These are phyloP conservation scores for Mellivora capensis DNA, from an alignment of 2,113 vertebrate genomes.

Conservation along the genomic window DNA sequence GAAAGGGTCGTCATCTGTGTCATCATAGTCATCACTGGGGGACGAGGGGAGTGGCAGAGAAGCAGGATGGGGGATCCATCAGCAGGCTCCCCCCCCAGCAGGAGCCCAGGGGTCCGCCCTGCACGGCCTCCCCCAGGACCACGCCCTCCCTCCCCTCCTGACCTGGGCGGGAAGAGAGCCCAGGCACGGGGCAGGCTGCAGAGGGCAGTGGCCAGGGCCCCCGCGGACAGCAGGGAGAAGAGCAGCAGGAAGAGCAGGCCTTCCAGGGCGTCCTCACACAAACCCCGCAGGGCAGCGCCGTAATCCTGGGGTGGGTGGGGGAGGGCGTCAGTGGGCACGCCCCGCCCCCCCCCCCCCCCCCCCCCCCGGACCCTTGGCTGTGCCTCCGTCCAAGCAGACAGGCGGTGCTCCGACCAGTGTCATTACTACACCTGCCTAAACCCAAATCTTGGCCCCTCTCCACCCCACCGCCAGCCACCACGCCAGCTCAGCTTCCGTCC, in stretches of 20 bases:
- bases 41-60: slow-evolving; percentile 13
- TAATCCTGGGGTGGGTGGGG: slow-evolving; percentile 84
- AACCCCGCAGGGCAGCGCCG: slow-evolving; percentile 88
- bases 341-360: not conserved
- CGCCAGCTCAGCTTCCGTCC: not conserved
- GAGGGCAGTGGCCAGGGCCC: slow-evolving; percentile 90
- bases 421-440: no score
- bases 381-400: not conserved
- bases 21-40: slow-evolving; percentile 91
- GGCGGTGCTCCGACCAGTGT: fast-evolving
- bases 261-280: slow-evolving; percentile 93
- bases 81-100: not conserved
- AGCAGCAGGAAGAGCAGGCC: slow-evolving; percentile 92
- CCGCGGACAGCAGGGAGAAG: slow-evolving; percentile 91
- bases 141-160: slow-evolving; percentile 53
- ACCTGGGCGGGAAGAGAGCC: slow-evolving; percentile 91
- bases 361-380: not conserved
- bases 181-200: slow-evolving; percentile 93
- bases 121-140: not conserved
- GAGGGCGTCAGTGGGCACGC: fast-evolving
- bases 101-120: not conserved
- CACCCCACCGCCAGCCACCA: fast-evolving
- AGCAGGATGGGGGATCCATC: slow-evolving; percentile 29
- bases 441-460: not conserved
- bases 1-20: slow-evolving; percentile 91